These are phyloP conservation scores for Mastacembelus armatus DNA, from an alignment of 2,797 vertebrate species.

Conservation along the genomic window DNA sequence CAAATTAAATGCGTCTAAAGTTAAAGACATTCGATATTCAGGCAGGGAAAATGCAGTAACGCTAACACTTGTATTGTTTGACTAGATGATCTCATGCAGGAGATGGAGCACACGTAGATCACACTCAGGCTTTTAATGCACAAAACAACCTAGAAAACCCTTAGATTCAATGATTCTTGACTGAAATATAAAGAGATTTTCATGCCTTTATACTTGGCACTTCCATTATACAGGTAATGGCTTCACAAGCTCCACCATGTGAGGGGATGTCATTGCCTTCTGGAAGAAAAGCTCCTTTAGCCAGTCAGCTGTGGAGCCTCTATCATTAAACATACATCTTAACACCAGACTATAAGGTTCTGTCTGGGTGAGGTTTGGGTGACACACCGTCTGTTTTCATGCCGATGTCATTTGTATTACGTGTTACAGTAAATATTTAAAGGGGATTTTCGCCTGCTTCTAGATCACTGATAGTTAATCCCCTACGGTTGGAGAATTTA, in stretches of 20 bases:
- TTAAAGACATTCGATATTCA: not conserved
- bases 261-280: constrained; percentile 40
- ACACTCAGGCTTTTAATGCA: constrained; percentile 30
- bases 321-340: constrained; percentile 40
- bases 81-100: constrained; percentile 1
- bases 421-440: too few relatives aligned
- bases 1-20: too few relatives aligned
- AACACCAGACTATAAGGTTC: constrained; percentile 32
- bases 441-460: too few relatives aligned
- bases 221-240: constrained; percentile 52
- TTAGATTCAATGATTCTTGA: constrained; percentile 41
- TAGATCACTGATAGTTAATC: too few relatives aligned
- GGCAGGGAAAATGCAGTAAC: constrained; percentile 4
- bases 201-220: constrained; percentile 40
- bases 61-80: constrained; percentile 7
- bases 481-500: too few relatives aligned
- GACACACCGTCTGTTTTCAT: too few relatives aligned
- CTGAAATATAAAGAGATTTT: constrained; percentile 29
- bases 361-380: too few relatives aligned
- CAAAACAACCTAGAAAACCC: constrained; percentile 35
- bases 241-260: constrained; percentile 30
- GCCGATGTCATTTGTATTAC: too few relatives aligned
- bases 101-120: constrained; percentile 28
- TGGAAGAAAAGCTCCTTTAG: constrained; percentile 31
- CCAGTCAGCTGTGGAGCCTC: constrained; percentile 32